Conservation (phyloP, 2,113 vertebrate genomes). For the Oenanthe oenanthe region DNA sequence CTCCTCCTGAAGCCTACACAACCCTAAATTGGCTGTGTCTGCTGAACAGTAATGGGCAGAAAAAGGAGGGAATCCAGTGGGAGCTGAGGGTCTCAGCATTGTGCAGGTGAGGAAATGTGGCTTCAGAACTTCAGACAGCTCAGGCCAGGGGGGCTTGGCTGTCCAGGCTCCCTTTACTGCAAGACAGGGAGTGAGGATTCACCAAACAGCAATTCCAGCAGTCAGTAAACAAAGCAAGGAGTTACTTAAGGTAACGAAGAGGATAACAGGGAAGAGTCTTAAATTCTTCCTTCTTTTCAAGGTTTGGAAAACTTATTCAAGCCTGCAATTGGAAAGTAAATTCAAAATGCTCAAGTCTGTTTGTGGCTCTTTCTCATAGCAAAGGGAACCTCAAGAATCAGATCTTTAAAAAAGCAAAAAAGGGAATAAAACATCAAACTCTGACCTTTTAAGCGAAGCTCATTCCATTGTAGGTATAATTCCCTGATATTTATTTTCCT, state of each 20-base stretch:
- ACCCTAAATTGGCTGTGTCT: not conserved
- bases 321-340: not conserved
- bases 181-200: not conserved
- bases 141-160: not conserved
- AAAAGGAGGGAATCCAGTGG: not conserved
- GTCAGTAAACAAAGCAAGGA: not conserved
- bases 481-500: constrained; percentile 44
- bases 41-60: not conserved
- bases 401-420: not conserved
- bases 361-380: not conserved
- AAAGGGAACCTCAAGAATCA: not conserved
- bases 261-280: not conserved
- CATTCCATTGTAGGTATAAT: not conserved
- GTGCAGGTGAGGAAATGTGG: not conserved
- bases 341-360: not conserved
- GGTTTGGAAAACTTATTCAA: not conserved
- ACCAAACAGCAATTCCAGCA: not conserved
- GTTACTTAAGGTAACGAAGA: not conserved
- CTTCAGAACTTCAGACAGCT: not conserved
- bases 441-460: not conserved
- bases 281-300: not conserved
- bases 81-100: not conserved
- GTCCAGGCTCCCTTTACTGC: not conserved
- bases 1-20: not conserved
- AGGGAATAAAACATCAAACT: constrained; percentile 5